phyloP scores from a whole-genome alignment of 2,797 vertebrate species.

The Scleropages formosus region DNA sequence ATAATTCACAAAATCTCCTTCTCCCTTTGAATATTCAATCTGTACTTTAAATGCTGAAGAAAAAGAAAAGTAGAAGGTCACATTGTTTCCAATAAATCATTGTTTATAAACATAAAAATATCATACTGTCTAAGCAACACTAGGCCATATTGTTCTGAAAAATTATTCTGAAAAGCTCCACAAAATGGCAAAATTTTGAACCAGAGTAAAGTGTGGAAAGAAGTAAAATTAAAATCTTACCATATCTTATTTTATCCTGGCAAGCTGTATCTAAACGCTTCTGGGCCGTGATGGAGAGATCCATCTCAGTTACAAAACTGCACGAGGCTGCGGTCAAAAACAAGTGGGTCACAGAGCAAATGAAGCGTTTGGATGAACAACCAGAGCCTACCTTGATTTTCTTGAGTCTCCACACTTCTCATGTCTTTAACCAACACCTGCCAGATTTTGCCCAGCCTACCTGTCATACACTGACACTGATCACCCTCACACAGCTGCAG shows the following conservation, averaged over 20 bases:
- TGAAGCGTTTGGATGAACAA: not conserved
- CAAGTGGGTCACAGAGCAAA: not conserved
- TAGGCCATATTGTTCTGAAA: not conserved
- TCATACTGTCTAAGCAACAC: no score
- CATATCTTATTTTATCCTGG: conserved; percentile 63
- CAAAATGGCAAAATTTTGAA: not conserved
- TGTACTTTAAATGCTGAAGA: conserved; percentile 76
- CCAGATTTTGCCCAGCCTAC: conserved; percentile 59
- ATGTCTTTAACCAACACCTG: not conserved
- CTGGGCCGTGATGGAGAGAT: conserved; percentile 51
- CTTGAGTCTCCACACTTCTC: not conserved
- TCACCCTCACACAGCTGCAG: conserved; percentile 76
- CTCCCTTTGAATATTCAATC: conserved; percentile 64
- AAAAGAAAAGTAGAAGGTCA: conserved; percentile 25
- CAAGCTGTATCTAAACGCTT: conserved; percentile 58
- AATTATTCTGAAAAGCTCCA: not conserved
- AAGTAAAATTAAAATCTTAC: conserved; percentile 51
- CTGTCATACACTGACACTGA: conserved; percentile 84
- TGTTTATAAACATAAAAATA: no score
- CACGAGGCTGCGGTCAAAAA: conserved; percentile 65
- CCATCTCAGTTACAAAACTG: conserved; percentile 57
- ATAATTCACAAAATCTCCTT: conserved; percentile 82
- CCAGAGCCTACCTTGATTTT: no score
- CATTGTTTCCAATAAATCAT: not conserved
- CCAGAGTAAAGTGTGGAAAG: not conserved